These are phyloP conservation scores for Trichomycterus rosablanca DNA, from an alignment of 2,113 vertebrate genomes.

Conservation along the genomic window DNA sequence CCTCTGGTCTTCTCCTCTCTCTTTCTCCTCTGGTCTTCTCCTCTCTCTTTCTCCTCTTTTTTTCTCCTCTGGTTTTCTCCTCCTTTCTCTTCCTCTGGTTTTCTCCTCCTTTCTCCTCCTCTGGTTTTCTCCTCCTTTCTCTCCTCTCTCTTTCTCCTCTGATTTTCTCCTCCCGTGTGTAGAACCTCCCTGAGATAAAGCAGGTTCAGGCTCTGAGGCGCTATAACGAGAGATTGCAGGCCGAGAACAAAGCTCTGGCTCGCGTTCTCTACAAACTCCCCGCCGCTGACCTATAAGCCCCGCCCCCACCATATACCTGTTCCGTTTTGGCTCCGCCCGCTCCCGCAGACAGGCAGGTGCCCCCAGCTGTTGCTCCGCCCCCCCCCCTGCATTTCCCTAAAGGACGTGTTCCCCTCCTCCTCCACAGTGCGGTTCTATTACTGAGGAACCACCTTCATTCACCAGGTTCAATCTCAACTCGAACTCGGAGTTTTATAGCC, in stretches of 20 bases:
- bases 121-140: too few relatives aligned
- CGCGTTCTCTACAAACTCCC: constrained; percentile 89
- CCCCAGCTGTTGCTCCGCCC: constrained; percentile 55
- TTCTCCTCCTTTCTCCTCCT: constrained; percentile 1
- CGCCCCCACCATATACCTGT: constrained; percentile 57
- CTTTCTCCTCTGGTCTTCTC: constrained; percentile 54
- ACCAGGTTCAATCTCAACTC: not conserved
- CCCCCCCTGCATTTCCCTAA: constrained; percentile 49
- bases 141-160: constrained; percentile 2
- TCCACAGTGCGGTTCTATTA: constrained; percentile 24
- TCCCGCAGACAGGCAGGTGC: constrained; percentile 90
- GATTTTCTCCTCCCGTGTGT: constrained; percentile 57
- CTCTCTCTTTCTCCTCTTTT: constrained; percentile 50
- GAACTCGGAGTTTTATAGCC: too few relatives aligned
- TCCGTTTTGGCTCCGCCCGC: constrained; percentile 69
- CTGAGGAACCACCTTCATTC: constrained; percentile 7
- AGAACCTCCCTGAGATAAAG: constrained; percentile 96
- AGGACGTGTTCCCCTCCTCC: constrained; percentile 15
- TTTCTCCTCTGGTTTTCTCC: not conserved
- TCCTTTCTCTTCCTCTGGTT: constrained; percentile 6
- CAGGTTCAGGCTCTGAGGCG: constrained; percentile 91
- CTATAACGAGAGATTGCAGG: constrained; percentile 93
- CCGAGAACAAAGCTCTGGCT: constrained; percentile 95
- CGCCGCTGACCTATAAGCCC: constrained; percentile 78
- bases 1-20: not conserved